Evolutionary conservation across 2,797 vertebrate species (phyloP), one percentile per base, ranked within the genome.

Genomic region (Austrolebias charrua): DNA sequence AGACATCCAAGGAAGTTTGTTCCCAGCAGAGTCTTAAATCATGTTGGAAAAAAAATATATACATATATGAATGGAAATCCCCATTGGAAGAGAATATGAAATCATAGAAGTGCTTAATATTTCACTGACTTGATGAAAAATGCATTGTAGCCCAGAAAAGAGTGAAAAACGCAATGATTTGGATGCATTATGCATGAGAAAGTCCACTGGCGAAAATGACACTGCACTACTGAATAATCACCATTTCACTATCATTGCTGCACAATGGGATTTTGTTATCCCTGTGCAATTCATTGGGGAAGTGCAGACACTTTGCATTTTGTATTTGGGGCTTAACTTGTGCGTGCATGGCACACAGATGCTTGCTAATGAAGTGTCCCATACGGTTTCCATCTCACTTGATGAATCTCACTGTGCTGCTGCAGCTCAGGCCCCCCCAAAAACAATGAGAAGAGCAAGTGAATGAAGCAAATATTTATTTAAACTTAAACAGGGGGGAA

Each of bases 91-190:
- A 82, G 86, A 91, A 91, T 87, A 89, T 90, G 71, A 88, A 91
- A 91, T 90, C 81, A 85, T 88, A 85, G 82, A 82, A 87, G 83
- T 88, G 60, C 85, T 91, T 88, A 91, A 92, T 92, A 90, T 91
- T 92, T 92, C 66, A 91, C 86, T 71, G 80, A 28, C 84, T 84
- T 89, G 81, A 89, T 92, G 75, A 92, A 92, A 90, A 89, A 91
- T 92, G 90, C 79, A 92, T 90, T 83, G 86, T 89, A 87, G 83
- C 88, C 81, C 82, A 86, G 85, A 87, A 88, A 89, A 82, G 71
- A 85, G 79, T 80, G 4, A 76, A 86, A 86, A 85, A 89, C 90
- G 88, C 87, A 84, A 90, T 88, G 88, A 90, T 91, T 91, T 87
- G 76, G 76, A 88, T 90, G 81, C 81, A 89, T 89, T 85, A 91